Base-by-base conservation (phyloP, 2,888 invertebrate genomes). In the Sylvicola fuscatus region DNA sequence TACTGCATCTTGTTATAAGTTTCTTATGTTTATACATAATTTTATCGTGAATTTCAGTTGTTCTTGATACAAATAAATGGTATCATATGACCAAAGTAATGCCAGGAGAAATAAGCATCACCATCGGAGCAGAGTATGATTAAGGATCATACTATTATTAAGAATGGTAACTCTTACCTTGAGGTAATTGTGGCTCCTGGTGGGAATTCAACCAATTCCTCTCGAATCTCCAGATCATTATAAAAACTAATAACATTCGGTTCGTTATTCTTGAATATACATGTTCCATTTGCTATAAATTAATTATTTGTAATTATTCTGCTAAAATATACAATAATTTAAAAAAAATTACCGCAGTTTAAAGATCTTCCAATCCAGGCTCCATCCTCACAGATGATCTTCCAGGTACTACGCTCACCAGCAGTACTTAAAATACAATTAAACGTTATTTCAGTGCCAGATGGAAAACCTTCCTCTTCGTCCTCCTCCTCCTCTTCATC, bases 81-180 rank as follows among this genome's bases (percentile, higher is more conserved):
- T 95, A 86, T 54, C 95, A 95, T 62, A 75, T 81, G 52, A 95
- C 95, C 0, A 62, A 68, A 46, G 83, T 92, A 38, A 67, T 84
- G 32, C 82, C 87, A 0, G 74, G 81, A 13, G 81, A 83, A 45
- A 73, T 93, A 51, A 95, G 93, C 61, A 83, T 95, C 47, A 90
- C 92, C 0, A 92, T 95, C 46, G 95, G 93, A 26, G 87, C 93
- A 0, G 95, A 95, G 56, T 95, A 82, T 55, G 93, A 95, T 56
- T 93, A 61, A 65, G 28, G 6, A 35, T 35, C 21, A 21, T 8
- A 21, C 8, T 21, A 21, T 6, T 29, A 8, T 29, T 29, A 10
- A 14, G 13, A 30, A 36, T 16, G 31, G 21, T n/a, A 15, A 17
- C 32, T 33, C 38, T 41, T 51, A 70, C 70, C 72, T 69, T 28